A percentile compares a stretch with the other conserved stretches of the same genome.
Conservation (phyloP, 1,140 invertebrate genomes). For the Muscidifurax raptorellus region DNA sequence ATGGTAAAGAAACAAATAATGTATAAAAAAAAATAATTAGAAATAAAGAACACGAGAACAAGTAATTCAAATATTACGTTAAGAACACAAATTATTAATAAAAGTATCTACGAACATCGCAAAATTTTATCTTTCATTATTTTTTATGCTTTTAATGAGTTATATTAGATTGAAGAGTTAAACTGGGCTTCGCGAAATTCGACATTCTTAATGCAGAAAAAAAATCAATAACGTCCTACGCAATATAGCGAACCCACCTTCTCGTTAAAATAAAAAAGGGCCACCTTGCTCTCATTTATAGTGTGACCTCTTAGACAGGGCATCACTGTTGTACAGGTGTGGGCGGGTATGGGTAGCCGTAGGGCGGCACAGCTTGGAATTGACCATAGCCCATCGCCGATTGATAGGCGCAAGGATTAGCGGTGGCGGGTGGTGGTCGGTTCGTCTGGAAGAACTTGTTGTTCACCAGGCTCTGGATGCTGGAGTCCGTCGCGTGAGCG, state of each 20-base stretch:
- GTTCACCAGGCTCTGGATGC: conserved; percentile 78
- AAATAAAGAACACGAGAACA: conserved; percentile 52
- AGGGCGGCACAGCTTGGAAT: conserved; percentile 74
- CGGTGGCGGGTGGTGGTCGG: conserved; percentile 75
- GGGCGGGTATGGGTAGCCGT: conserved; percentile 75
- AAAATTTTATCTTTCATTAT: conserved; percentile 35
- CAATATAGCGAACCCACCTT: conserved; percentile 39
- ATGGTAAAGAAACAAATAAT: conserved; percentile 57
- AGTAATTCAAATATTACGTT: conserved; percentile 59
- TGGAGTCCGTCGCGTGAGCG: conserved; percentile 69
- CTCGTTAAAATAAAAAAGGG: conserved; percentile 38
- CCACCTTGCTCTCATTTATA: conserved; percentile 1
- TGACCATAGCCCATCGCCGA: conserved; percentile 75
- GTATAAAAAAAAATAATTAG: conserved; percentile 53
- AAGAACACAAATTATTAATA: conserved; percentile 62
- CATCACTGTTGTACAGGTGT: conserved; percentile 74
- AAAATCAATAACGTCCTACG: conserved; percentile 25
- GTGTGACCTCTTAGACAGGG: conserved; percentile 38
- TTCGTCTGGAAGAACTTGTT: conserved; percentile 80
- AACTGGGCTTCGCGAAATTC: conserved; percentile 2
- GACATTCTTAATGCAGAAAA: conserved; percentile 3
- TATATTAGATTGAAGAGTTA: conserved; percentile 35
- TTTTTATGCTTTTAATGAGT: conserved; percentile 36
- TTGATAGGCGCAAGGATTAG: conserved; percentile 76
- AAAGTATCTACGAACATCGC: conserved; percentile 57